phyloP scores from a whole-genome alignment of 2,797 vertebrate genomes.

The Dallia pectoralis region DNA sequence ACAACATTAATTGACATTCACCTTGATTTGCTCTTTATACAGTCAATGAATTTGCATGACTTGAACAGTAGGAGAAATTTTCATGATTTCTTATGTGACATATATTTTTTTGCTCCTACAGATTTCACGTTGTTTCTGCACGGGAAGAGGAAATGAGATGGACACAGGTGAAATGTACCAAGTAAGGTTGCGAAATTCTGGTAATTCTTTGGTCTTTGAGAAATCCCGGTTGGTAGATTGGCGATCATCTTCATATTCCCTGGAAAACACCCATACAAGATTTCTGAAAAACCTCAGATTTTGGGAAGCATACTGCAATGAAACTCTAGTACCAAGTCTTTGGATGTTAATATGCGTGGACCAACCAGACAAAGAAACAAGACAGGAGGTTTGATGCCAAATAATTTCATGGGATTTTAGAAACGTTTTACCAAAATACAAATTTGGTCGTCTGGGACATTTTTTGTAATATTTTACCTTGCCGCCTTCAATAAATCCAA shows the following conservation, averaged over 20 bases:
- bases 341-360: constrained; percentile 38
- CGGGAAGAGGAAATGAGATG: background rate
- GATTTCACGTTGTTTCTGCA: background rate
- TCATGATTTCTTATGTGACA: background rate
- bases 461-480: constrained; percentile 55
- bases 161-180: constrained; percentile 6
- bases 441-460: constrained; percentile 37
- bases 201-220: no score
- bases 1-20: background rate
- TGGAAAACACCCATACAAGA: no score
- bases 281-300: background rate
- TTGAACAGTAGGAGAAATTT: background rate
- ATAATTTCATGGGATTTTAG: constrained; percentile 12
- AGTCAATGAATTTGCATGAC: background rate
- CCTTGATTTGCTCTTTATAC: background rate
- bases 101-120: background rate
- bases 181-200: background rate
- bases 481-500: constrained; percentile 60
- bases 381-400: constrained; percentile 14
- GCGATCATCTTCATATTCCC: no score
- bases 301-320: background rate
- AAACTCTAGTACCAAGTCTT: background rate
- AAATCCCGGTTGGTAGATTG: no score
- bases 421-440: constrained; percentile 25
- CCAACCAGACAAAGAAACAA: constrained; percentile 29